Evolutionary conservation across 2,113 vertebrate genomes (phyloP).

Genomic region (Hiodon alosoides): DNA sequence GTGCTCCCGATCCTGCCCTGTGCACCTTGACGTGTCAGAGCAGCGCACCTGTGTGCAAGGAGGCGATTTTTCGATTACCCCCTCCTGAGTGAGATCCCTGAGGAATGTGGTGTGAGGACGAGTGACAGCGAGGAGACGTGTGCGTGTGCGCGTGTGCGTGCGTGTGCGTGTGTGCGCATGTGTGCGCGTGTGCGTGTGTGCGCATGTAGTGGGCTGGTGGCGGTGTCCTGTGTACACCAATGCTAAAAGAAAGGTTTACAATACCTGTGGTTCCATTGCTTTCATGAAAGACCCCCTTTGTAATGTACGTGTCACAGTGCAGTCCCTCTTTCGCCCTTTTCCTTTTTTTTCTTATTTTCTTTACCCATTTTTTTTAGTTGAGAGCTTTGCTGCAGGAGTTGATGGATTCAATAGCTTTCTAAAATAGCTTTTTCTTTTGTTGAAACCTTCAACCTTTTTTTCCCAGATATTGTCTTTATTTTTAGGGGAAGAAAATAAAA

Average conservation of each 20-base stretch:
- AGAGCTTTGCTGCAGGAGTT: conserved; percentile 15
- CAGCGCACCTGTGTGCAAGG: no score
- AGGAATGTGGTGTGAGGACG: no score
- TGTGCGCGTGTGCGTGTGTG: not conserved
- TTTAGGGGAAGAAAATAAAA: conserved; percentile 41
- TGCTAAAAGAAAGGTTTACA: not conserved
- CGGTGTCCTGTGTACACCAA: no score
- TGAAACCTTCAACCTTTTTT: conserved; percentile 12
- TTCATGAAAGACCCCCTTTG: no score
- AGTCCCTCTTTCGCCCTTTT: not conserved
- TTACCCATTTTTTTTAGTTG: not conserved
- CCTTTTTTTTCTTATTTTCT: not conserved
- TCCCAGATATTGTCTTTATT: conserved; percentile 41
- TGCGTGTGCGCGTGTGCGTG: not conserved
- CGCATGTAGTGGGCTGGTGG: not conserved
- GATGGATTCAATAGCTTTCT: conserved; percentile 13
- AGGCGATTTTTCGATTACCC: no score
- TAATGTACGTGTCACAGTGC: not conserved
- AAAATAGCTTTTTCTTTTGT: conserved; percentile 34
- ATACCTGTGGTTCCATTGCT: not conserved
- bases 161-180: not conserved
- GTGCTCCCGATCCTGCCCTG: no score
- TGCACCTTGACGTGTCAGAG: no score
- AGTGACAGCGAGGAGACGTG: not conserved
- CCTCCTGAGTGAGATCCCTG: no score